Conservation (phyloP, 2,113 vertebrate species). For the Embiotoca jacksoni region DNA sequence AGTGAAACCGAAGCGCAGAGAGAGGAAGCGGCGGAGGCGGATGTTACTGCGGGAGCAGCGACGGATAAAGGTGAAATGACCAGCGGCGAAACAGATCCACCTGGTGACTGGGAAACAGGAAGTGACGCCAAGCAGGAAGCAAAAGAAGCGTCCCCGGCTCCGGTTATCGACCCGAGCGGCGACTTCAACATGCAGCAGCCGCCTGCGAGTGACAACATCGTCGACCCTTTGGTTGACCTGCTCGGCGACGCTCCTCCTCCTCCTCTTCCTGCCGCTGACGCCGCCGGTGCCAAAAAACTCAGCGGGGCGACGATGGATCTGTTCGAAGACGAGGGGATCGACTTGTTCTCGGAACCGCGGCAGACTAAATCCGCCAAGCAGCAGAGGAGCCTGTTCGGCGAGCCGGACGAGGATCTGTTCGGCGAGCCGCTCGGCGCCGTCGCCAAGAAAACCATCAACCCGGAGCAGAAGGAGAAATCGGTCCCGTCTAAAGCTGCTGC, state of each 20-base stretch:
- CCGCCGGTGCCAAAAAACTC: slow-evolving; percentile 34
- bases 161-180: slow-evolving; percentile 46
- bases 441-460: slow-evolving; percentile 52
- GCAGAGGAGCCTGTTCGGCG: slow-evolving; percentile 72
- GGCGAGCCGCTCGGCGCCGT: slow-evolving; percentile 71
- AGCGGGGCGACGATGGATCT: slow-evolving; percentile 49
- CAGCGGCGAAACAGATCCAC: not conserved
- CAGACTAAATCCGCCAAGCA: slow-evolving; percentile 59
- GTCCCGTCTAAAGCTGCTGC: slow-evolving; percentile 42
- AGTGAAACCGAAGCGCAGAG: slow-evolving; percentile 49
- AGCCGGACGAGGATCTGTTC: slow-evolving; percentile 73
- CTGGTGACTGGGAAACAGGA: slow-evolving; percentile 13
- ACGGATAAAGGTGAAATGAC: slow-evolving; percentile 15
- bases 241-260: slow-evolving; percentile 6
- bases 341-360: slow-evolving; percentile 63
- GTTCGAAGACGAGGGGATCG: slow-evolving; percentile 70
- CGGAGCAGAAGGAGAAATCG: slow-evolving; percentile 58
- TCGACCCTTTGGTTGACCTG: slow-evolving; percentile 63
- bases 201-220: slow-evolving; percentile 1
- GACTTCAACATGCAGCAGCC: slow-evolving; percentile 13
- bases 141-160: slow-evolving; percentile 24
- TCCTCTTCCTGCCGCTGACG: not conserved
- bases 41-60: slow-evolving; percentile 30
- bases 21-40: slow-evolving; percentile 29
- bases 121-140: slow-evolving; percentile 34